Percentiles rank a stretch among this genome's conserved stretches.
phyloP scores from a whole-genome alignment of 2,888 invertebrate species.

The Ochropleura leucogaster region DNA sequence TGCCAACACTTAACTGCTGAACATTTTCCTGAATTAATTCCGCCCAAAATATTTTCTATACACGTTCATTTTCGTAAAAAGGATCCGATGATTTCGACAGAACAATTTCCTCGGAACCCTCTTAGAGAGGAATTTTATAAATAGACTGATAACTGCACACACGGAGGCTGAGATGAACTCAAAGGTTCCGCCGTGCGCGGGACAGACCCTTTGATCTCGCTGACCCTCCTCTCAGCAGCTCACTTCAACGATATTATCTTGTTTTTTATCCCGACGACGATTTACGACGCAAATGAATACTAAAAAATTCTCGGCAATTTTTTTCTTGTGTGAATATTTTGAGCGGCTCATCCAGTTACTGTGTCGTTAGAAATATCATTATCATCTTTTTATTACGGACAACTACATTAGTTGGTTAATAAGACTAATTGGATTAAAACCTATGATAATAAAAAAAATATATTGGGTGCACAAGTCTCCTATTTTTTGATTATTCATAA shows the following conservation, averaged over 20 bases:
- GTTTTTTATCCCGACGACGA: conserved; percentile 52
- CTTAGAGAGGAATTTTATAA: conserved; percentile 47
- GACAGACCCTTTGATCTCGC: conserved; percentile 60
- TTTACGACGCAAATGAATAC: conserved; percentile 52
- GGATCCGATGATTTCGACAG: conserved; percentile 25
- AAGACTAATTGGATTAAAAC: no score
- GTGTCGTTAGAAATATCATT: conserved; percentile 1
- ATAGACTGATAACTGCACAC: conserved; percentile 62
- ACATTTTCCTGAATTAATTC: conserved; percentile 21
- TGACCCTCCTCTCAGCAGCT: conserved; percentile 58
- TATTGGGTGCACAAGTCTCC: background rate
- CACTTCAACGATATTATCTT: conserved; percentile 63
- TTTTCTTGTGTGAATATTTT: conserved; percentile 1
- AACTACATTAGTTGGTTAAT: no score
- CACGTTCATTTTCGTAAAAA: conserved; percentile 10
- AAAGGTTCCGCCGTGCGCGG: conserved; percentile 55
- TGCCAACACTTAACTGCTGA: background rate
- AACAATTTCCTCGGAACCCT: conserved; percentile 40
- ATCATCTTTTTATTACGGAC: no score
- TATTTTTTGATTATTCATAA: conserved; percentile 9
- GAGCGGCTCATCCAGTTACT: conserved; percentile 11
- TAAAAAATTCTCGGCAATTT: conserved; percentile 13
- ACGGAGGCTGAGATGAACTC: conserved; percentile 51
- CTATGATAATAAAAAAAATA: no score
- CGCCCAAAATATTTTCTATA: conserved; percentile 4